Conservation (phyloP, 2,113 vertebrate genomes). For the Hymenochirus boettgeri region DNA sequence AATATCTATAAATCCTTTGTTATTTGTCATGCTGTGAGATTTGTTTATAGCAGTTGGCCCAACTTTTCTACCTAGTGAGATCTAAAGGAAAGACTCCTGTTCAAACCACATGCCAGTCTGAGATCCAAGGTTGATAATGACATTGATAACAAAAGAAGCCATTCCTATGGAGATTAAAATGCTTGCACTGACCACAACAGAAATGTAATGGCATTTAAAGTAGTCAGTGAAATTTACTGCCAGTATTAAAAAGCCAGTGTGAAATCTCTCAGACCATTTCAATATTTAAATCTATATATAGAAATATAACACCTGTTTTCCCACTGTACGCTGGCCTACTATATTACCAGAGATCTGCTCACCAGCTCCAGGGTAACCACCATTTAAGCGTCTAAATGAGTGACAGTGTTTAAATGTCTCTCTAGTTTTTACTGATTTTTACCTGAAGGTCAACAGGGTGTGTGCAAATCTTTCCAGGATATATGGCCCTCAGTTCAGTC, state of each 20-base stretch:
- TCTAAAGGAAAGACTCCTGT: not conserved
- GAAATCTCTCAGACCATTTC: no score
- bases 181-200: conserved; percentile 8
- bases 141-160: conserved; percentile 7
- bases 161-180: conserved; percentile 8
- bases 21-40: conserved; percentile 18
- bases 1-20: conserved; percentile 7
- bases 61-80: conserved; percentile 17
- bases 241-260: conserved; percentile 9
- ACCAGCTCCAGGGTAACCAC: no score
- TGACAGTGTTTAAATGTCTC: no score
- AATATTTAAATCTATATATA: no score
- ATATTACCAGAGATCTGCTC: no score
- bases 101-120: not conserved
- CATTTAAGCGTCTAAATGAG: no score
- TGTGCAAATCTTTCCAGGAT: conserved; percentile 79
- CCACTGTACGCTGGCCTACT: no score
- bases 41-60: conserved; percentile 7
- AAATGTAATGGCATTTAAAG: conserved; percentile 6
- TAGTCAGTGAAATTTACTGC: conserved; percentile 10
- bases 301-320: no score
- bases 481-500: conserved; percentile 70
- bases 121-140: conserved; percentile 3
- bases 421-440: no score
- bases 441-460: conserved; percentile 91